phyloP scores from a whole-genome alignment of 2,888 invertebrate genomes.

The Melikaiella ostensackeni region DNA sequence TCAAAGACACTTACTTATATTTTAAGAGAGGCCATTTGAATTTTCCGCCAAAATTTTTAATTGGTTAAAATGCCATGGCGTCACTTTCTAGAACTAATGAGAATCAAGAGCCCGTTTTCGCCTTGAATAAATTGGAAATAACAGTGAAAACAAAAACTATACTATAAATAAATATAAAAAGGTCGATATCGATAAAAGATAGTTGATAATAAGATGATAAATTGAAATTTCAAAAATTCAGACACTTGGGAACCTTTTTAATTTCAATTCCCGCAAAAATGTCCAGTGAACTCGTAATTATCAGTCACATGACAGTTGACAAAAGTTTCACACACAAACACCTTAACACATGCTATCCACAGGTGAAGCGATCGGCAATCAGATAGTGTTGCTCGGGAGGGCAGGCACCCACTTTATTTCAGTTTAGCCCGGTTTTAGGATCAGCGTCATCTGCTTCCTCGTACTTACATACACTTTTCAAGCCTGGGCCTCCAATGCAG shows the following conservation, averaged over 20 bases:
- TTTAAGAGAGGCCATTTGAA: background rate
- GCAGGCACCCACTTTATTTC: constrained; percentile 43
- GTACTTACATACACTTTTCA: background rate
- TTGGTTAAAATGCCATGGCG: background rate
- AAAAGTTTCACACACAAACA: constrained; percentile 20
- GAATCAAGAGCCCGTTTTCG: background rate
- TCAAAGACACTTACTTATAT: background rate
- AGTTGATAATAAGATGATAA: background rate
- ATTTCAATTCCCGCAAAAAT: background rate
- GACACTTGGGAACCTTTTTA: background rate
- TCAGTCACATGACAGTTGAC: constrained; percentile 30
- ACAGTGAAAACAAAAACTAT: too few species aligned
- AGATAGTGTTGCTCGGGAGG: constrained; percentile 47
- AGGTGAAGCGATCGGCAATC: constrained; percentile 41
- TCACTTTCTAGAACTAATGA: background rate
- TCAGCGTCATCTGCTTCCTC: constrained; percentile 34
- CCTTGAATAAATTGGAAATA: background rate
- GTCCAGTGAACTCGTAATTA: background rate
- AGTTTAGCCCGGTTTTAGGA: constrained; percentile 24
- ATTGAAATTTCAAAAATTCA: background rate
- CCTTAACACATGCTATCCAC: constrained; percentile 1
- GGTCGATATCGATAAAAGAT: background rate
- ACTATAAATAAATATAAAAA: background rate
- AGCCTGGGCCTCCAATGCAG: constrained; percentile 16
- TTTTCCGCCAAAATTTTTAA: background rate